phyloP scores from a whole-genome alignment of 2,113 vertebrate species.

The Pangasianodon hypophthalmus region DNA sequence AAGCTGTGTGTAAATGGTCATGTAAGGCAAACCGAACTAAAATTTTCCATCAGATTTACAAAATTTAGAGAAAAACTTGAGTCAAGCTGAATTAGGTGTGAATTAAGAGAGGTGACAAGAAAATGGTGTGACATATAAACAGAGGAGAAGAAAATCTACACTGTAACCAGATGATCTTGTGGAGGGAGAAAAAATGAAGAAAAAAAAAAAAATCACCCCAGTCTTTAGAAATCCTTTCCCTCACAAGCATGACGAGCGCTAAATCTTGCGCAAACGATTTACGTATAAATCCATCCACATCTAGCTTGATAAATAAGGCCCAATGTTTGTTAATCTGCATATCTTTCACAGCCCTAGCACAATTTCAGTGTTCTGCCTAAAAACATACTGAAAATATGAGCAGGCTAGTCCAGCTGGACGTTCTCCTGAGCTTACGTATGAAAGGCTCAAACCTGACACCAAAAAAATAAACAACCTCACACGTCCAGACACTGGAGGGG shows the following conservation, averaged over 20 bases:
- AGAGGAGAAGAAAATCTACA: no score
- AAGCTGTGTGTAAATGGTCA: neutral
- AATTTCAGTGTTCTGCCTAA: neutral
- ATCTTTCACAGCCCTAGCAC: neutral
- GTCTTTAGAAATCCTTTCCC: no score
- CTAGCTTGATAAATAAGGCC: neutral
- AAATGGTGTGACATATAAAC: no score
- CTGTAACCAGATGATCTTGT: no score
- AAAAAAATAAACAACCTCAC: conserved; percentile 45
- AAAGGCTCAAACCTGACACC: conserved; percentile 45
- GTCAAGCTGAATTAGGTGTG: neutral
- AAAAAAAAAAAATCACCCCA: no score
- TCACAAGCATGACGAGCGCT: no score
- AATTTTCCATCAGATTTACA: neutral
- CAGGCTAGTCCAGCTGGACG: conserved; percentile 21
- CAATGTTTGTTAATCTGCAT: neutral
- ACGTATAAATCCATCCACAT: neutral
- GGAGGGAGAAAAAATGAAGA: no score
- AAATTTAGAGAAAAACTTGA: neutral
- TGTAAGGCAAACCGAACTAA: neutral
- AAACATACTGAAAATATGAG: neutral
- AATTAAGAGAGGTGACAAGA: neutral
- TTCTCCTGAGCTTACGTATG: conserved; percentile 14
- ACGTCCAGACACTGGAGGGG: neutral
- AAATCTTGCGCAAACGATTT: no score